phyloP scores from a whole-genome alignment of 2,797 vertebrate genomes.

The Melanotaenia trifasciata region DNA sequence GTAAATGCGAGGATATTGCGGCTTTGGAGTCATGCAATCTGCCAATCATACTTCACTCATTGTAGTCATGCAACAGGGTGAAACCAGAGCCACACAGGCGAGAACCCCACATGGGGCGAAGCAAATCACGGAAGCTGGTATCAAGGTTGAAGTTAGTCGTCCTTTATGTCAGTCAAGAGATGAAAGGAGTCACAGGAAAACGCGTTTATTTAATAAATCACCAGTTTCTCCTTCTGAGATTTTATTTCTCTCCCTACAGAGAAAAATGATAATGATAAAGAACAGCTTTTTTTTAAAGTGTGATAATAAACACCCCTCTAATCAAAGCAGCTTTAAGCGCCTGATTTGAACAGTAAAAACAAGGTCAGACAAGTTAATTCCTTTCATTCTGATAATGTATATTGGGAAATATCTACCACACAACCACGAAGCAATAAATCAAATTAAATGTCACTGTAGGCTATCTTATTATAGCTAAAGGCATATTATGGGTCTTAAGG shows the following conservation, averaged over 20 bases:
- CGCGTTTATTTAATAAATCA: background rate
- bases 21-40: conserved; percentile 84
- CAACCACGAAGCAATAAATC: background rate
- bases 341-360: background rate
- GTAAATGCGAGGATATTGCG: conserved; percentile 75
- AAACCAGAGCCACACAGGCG: conserved; percentile 45
- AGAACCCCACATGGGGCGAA: conserved; percentile 47
- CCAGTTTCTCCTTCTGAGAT: background rate
- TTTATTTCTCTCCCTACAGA: background rate
- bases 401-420: background rate
- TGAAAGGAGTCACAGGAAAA: background rate
- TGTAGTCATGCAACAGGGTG: conserved; percentile 73
- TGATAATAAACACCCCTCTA: background rate
- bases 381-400: background rate
- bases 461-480: background rate
- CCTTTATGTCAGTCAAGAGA: conserved; percentile 17
- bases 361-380: background rate
- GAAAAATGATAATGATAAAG: background rate
- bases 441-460: background rate
- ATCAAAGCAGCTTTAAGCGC: background rate
- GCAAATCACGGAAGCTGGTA: conserved; percentile 51
- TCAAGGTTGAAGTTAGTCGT: conserved; percentile 33
- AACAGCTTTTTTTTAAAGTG: background rate
- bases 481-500: background rate
- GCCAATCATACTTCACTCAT: conserved; percentile 74